Percentiles rank a stretch among this genome's conserved stretches.
Evolutionary conservation across 2,888 invertebrate species (phyloP).

Genomic region (Clivina fossor): DNA sequence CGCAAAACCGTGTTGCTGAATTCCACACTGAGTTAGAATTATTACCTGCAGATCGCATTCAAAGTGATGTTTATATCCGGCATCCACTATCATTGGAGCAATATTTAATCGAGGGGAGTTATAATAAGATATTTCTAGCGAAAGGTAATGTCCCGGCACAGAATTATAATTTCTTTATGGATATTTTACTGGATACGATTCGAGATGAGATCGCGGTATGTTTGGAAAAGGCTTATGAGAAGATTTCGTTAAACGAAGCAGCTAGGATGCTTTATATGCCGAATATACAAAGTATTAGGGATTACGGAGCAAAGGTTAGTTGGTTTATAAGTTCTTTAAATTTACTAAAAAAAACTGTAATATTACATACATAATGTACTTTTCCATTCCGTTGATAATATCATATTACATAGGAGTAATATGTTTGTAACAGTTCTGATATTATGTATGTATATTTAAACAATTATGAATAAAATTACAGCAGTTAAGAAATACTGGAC

Average conservation of each 20-base stretch:
- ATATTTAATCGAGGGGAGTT: conserved; percentile 98
- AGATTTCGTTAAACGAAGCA: conserved; percentile 84
- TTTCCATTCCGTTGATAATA: too few species aligned
- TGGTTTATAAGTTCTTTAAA: too few species aligned
- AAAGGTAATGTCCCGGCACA: conserved; percentile 96
- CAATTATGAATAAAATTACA: too few species aligned
- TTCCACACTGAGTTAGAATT: conserved; percentile 98
- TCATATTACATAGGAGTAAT: too few species aligned
- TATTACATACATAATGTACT: too few species aligned
- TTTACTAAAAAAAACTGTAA: too few species aligned
- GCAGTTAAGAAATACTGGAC: too few species aligned
- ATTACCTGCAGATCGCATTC: conserved; percentile 86
- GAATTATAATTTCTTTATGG: conserved; percentile 95
- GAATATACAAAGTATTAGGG: conserved; percentile 73
- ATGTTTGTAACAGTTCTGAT: too few species aligned
- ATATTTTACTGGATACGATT: conserved; percentile 92
- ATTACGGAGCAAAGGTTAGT: conserved; percentile 82
- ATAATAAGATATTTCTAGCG: conserved; percentile 90
- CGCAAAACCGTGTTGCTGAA: conserved; percentile 96
- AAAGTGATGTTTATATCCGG: conserved; percentile 89
- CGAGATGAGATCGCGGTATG: conserved; percentile 95
- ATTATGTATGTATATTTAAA: too few species aligned
- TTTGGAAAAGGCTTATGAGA: conserved; percentile 94
- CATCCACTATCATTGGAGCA: conserved; percentile 96
- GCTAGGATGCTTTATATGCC: conserved; percentile 85